These are phyloP conservation scores for Limnephilus rhombicus DNA, from an alignment of 2,888 invertebrate genomes.

Conservation along the genomic window DNA sequence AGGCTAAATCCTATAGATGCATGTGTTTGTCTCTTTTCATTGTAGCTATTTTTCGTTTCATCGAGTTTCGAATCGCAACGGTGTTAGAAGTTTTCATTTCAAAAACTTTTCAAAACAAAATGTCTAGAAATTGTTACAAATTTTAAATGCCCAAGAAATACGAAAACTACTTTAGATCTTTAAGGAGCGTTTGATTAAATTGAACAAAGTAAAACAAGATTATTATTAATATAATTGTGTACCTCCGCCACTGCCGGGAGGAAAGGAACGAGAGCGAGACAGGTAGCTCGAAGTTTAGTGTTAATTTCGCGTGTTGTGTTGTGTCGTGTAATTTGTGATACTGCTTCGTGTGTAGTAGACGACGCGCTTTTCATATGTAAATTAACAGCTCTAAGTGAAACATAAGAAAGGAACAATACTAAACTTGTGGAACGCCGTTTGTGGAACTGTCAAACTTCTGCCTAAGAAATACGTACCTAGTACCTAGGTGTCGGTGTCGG, in stretches of 20 bases:
- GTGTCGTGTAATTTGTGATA: slow-evolving; percentile 50
- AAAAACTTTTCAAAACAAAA: too few relatives aligned
- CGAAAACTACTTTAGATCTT: too few relatives aligned
- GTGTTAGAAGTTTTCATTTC: too few relatives aligned
- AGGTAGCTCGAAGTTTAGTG: slow-evolving; percentile 19
- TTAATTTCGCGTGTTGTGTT: slow-evolving; percentile 47
- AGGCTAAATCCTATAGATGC: too few relatives aligned
- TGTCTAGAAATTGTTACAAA: too few relatives aligned
- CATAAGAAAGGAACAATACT: slow-evolving; percentile 10
- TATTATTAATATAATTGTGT: background rate
- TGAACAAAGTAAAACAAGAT: too few relatives aligned
- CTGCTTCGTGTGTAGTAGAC: slow-evolving; percentile 38
- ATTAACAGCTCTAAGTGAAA: slow-evolving; percentile 35
- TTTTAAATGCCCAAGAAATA: too few relatives aligned
- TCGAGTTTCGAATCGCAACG: too few relatives aligned
- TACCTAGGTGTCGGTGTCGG: background rate
- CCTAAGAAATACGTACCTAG: background rate
- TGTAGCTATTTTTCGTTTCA: too few relatives aligned
- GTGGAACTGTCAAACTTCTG: background rate
- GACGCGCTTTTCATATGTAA: slow-evolving; percentile 52
- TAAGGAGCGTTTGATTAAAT: too few relatives aligned
- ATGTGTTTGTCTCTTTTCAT: too few relatives aligned
- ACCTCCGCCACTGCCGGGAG: background rate
- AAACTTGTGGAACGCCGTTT: background rate
- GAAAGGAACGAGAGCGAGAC: background rate